Evolutionary conservation across 2,888 invertebrate species (phyloP), one percentile per base, ranked within the genome.

Genomic region (Sicus ferrugineus): DNA sequence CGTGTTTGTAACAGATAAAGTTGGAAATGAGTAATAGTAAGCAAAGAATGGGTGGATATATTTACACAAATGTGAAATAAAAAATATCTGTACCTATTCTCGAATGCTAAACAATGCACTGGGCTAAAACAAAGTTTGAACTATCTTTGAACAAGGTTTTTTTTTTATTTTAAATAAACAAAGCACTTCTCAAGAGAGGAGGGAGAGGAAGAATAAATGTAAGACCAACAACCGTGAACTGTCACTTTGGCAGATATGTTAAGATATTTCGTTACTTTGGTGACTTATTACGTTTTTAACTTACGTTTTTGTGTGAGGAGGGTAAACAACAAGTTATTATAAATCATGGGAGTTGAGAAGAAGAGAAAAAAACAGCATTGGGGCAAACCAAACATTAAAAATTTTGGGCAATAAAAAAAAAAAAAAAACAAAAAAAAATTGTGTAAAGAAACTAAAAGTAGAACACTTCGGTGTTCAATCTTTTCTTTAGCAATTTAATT

Each of bases 261-360:
- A 16, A 31, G 56, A 56, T 54, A 54, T 54, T 54, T 26, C 16
- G 28, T 66, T 34, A 28, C 38, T 3, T 14, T 14, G 56, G 21
- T 59, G 54, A 26, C 11, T 38, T n/a, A n/a, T n/a, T n/a, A n/a
- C n/a, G n/a, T n/a, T 34, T 38, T 59, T 38, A 34, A 31, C 30
- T 7, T 2, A 42, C 11, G 23, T 63, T 21, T 23, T 9, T 23
- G n/a, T 68, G 38, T 56, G 65, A 69, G 70, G 67, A 72, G 69
- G 46, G 66, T 67, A 69, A 70, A 58, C 71, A 71, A 71, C 68
- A 73, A 73, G 72, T 69, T 71, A 72, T 72, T 63, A 72, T 69
- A 69, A 66, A 70, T 71, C 71, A 72, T 70, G 72, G 70, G 70
- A 72, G 69, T 71, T 72, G 68, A 54, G 42, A 73, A 61, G 67